Base-by-base conservation (phyloP, 1,140 invertebrate genomes). In the Eriosoma lanigerum region DNA sequence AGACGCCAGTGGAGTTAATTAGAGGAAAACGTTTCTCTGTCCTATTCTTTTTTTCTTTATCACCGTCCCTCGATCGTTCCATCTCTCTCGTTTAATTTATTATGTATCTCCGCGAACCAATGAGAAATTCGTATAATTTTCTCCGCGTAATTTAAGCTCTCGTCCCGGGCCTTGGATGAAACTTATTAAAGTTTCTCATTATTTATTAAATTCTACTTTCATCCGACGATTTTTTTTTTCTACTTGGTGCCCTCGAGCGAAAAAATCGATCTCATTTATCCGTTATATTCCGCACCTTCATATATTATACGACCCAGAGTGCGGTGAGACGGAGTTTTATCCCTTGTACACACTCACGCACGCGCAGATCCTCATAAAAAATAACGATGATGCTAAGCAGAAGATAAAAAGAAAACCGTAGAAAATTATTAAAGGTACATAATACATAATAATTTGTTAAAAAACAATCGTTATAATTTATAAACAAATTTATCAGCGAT, bases 141-240 rank as follows among this genome's bases (percentile, higher is more conserved):
- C 75, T 78, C n/a, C 56, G 38, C 75, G 75, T 78, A 78, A 78
- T 78, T 78, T 78, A 78, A 78, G 56, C 75, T 38, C 52, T 75
- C 56, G 44, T 60, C 32, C 32, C 73, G 50, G 68, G 72, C 56
- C 52, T 58, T 29, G 44, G 44, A 38, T 38, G 56, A 78, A 78
- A 78, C 75, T 78, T 78, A 78, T 78, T 78, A 78, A 78, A 78
- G 75, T 78, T 78, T 78, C 75, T 78, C 75, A 62, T 78, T 78
- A 78, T 78, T 78, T 78, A 78, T 78, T 60, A 78, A 78, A 78
- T 62, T 60, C 75, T 62, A 78, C 75, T 46, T 78, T 48, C 75
- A 26, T 78, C 52, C 75, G 9, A 62, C 56, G 44, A 78, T 44
- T 78, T 62, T 78, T 60, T 58, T 24, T 58, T 58, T 44, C 44